These are phyloP conservation scores for Zaprionus kolodkinae DNA, from an alignment of 1,140 invertebrate species.

Conservation along the genomic window DNA sequence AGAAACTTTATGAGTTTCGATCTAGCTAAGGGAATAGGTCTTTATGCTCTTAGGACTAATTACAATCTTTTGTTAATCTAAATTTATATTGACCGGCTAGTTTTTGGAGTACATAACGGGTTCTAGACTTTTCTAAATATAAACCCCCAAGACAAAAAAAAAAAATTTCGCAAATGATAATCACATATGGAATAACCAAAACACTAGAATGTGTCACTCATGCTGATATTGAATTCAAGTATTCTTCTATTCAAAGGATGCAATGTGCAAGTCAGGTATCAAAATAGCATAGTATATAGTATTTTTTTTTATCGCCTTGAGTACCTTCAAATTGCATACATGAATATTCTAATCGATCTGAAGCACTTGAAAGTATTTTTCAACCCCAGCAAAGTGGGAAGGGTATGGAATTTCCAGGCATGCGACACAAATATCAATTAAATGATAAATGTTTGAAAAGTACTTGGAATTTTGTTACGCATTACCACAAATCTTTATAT, in stretches of 20 bases:
- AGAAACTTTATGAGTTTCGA: not conserved
- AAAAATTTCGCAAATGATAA: not conserved
- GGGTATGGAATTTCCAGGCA: not conserved
- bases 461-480: not conserved
- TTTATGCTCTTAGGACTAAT: no score
- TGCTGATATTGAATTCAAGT: not conserved
- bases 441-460: constrained; percentile 38
- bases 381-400: constrained; percentile 32
- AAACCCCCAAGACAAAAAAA: not conserved
- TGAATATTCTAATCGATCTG: constrained; percentile 35
- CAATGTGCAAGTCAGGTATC: not conserved
- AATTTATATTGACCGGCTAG: no score
- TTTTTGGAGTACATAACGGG: not conserved
- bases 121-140: not conserved
- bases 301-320: not conserved
- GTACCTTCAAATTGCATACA: constrained; percentile 19
- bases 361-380: constrained; percentile 32
- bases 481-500: not conserved
- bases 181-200: not conserved
- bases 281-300: not conserved
- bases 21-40: not conserved
- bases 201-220: not conserved
- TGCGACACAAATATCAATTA: constrained; percentile 46
- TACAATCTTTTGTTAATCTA: no score
- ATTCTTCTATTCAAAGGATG: not conserved